Evolutionary conservation across 2,797 vertebrate species (phyloP).

Genomic region (Monodelphis domestica): DNA sequence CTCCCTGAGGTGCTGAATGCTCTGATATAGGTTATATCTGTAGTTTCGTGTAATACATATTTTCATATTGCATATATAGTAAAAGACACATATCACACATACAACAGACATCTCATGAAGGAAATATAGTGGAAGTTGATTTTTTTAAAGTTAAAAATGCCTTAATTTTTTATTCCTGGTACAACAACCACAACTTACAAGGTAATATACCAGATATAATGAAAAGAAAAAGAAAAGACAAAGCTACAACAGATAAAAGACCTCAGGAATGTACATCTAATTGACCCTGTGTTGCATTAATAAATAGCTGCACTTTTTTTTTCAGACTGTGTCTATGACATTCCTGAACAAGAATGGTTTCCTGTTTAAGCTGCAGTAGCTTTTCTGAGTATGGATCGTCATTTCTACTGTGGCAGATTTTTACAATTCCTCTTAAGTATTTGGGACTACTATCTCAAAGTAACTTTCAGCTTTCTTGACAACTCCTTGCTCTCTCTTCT

Average conservation of each 20-base stretch:
- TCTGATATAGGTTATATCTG: too few relatives aligned
- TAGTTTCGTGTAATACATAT: too few relatives aligned
- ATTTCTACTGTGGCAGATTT: constrained; percentile 91
- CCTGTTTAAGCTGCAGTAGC: constrained; percentile 95
- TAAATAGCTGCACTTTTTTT: constrained; percentile 95
- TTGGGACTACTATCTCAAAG: constrained; percentile 97
- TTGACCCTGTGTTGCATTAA: constrained; percentile 90
- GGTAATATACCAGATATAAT: constrained; percentile 93
- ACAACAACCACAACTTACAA: constrained; percentile 95
- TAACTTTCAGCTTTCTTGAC: constrained; percentile 99
- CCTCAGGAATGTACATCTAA: constrained; percentile 93
- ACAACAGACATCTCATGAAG: too few relatives aligned
- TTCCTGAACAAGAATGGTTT: constrained; percentile 95
- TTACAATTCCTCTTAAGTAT: constrained; percentile 96
- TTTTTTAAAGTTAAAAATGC: constrained; percentile 91
- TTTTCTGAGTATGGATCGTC: constrained; percentile 93
- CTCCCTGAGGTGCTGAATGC: too few relatives aligned
- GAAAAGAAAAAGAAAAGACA: too few relatives aligned
- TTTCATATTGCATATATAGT: too few relatives aligned
- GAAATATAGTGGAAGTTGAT: too few relatives aligned
- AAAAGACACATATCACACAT: too few relatives aligned
- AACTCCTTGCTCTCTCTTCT: constrained; percentile 98
- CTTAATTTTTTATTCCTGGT: constrained; percentile 92
- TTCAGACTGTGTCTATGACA: constrained; percentile 92
- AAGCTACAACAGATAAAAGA: constrained; percentile 92